A percentile compares a stretch with the other conserved stretches of the same genome.
These are phyloP conservation scores for Apodemus agrarius DNA, from an alignment of 2,797 vertebrate species.

Conservation along the genomic window DNA sequence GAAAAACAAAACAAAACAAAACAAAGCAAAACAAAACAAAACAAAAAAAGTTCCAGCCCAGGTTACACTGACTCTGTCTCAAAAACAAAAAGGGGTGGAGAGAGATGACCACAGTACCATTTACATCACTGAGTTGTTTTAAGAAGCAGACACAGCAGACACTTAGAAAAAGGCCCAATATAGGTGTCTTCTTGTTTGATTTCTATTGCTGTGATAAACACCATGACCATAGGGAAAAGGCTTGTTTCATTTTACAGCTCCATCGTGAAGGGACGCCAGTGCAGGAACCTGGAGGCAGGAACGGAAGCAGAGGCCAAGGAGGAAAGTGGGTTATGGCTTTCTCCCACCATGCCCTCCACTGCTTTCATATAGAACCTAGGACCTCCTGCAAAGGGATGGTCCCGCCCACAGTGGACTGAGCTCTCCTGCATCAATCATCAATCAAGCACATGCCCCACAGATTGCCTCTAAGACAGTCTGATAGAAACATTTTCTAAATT, in stretches of 20 bases:
- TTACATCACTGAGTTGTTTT: neutral
- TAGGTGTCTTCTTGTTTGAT: neutral
- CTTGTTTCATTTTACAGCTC: neutral
- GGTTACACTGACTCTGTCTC: neutral
- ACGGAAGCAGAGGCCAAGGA: neutral
- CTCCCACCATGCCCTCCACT: neutral
- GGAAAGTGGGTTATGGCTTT: neutral
- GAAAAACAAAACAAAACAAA: too few species aligned
- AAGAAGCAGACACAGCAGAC: neutral
- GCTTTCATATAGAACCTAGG: neutral
- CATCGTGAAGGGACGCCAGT: neutral
- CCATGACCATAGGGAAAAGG: neutral
- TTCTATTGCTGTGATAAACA: neutral
- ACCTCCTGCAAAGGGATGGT: too few species aligned
- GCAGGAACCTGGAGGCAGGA: neutral
- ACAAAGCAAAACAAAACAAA: too few species aligned
- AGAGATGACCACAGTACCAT: neutral
- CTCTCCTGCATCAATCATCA: neutral
- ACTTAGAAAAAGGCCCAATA: neutral
- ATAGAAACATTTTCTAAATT: neutral
- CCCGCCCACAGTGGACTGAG: neutral
- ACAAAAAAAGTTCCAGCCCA: neutral
- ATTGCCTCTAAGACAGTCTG: neutral
- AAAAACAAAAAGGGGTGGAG: neutral
- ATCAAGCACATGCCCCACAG: too few species aligned